A percentile compares a stretch with the other conserved stretches of the same genome.
These are phyloP conservation scores for Chloroceryle inda DNA, from an alignment of 2,797 vertebrate genomes.

Conservation along the genomic window DNA sequence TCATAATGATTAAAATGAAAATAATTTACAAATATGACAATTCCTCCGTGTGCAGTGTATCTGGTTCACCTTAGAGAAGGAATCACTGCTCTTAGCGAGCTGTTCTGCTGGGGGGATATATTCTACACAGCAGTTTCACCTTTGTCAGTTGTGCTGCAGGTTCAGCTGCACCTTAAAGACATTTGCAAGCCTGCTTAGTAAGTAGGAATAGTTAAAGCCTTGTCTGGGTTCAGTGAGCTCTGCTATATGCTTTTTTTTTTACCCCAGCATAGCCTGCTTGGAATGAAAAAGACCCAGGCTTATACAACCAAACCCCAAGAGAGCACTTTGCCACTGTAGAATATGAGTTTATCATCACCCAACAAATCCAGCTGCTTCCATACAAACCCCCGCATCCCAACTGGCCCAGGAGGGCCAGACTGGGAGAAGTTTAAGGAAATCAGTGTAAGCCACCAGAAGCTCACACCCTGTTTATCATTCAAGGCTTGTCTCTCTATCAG, in stretches of 20 bases:
- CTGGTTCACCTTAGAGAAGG: neutral
- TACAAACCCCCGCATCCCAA: accelerated
- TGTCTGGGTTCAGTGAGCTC: neutral
- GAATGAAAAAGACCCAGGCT: neutral
- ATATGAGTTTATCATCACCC: neutral
- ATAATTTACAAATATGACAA: neutral
- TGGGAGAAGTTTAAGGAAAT: neutral
- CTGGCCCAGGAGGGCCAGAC: neutral
- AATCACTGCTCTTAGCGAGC: neutral
- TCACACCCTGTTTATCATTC: neutral
- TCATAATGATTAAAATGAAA: neutral
- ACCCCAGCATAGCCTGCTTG: neutral
- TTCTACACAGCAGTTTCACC: neutral
- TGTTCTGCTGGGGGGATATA: neutral
- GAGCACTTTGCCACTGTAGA: neutral
- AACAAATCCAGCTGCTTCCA: neutral
- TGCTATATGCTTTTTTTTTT: neutral
- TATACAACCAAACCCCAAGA: neutral
- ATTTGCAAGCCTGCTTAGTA: neutral
- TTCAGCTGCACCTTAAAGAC: neutral
- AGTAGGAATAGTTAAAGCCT: neutral
- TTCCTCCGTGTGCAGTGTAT: neutral
- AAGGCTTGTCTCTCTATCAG: neutral
- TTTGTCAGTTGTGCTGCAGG: neutral
- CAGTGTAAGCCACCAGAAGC: neutral